Conservation (phyloP, 2,797 vertebrate genomes). For the Melanogrammus aeglefinus region DNA sequence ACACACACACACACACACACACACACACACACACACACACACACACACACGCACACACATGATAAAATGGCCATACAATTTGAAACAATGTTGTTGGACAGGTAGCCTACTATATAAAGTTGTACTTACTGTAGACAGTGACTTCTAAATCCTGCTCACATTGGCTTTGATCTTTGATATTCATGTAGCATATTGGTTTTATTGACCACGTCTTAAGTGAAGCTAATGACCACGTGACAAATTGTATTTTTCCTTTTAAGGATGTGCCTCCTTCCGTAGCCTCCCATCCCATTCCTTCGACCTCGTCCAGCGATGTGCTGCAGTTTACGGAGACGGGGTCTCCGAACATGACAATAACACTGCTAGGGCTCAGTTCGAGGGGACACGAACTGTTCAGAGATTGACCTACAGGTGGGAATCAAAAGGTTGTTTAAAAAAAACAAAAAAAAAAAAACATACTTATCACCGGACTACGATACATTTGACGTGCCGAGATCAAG, state of each 20-base stretch:
- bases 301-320: not conserved
- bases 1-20: no score
- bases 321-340: constrained; percentile 46
- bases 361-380: constrained; percentile 14
- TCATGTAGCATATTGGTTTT: not conserved
- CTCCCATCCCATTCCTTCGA: constrained; percentile 52
- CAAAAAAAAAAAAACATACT: no score
- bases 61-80: not conserved
- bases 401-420: constrained; percentile 24
- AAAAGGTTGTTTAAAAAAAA: not conserved
- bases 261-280: rapidly evolving
- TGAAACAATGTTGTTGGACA: not conserved
- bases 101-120: not conserved
- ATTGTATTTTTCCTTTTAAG: rapidly evolving
- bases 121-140: constrained; percentile 62
- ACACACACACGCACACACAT: no score
- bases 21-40: no score
- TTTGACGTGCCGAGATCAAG: not conserved
- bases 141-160: rapidly evolving
- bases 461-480: not conserved
- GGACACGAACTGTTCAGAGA: constrained; percentile 17
- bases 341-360: constrained; percentile 41
- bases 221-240: not conserved
- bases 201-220: not conserved
- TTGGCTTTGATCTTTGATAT: rapidly evolving